Conservation (phyloP, 2,888 invertebrate genomes). For the Synanthedon formicaeformis region DNA sequence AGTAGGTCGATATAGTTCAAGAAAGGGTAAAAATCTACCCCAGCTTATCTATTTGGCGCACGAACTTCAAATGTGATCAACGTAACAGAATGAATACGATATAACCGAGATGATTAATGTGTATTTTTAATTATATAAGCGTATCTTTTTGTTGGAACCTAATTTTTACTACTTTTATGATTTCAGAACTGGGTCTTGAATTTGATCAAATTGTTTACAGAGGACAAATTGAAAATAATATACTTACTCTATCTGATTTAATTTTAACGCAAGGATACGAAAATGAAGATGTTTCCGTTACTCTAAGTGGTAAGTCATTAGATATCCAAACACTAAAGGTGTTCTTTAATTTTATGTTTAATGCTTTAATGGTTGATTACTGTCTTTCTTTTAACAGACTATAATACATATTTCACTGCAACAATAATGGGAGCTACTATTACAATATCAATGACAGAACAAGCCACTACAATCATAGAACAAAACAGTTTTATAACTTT, state of each 20-base stretch:
- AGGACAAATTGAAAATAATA: constrained; percentile 33
- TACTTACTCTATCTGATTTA: constrained; percentile 19
- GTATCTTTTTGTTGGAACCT: no score
- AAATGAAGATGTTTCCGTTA: constrained; percentile 14
- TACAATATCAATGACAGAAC: constrained; percentile 25
- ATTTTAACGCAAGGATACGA: constrained; percentile 32
- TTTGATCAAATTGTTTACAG: constrained; percentile 33
- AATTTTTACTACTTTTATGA: neutral
- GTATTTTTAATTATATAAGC: no score
- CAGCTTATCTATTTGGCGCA: no score
- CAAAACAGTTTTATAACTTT: constrained; percentile 32
- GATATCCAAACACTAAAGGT: no score
- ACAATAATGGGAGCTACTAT: constrained; percentile 21
- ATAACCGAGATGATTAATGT: no score
- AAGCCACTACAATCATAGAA: constrained; percentile 23
- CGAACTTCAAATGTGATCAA: no score
- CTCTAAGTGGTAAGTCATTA: constrained; percentile 10
- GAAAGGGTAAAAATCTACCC: no score
- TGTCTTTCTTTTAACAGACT: constrained; percentile 23
- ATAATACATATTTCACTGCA: constrained; percentile 23
- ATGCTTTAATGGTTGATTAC: neutral
- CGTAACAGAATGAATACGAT: no score
- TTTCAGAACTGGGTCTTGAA: constrained; percentile 28
- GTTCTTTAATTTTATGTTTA: neutral
- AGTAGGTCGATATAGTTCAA: no score